Evolutionary conservation across 2,113 vertebrate genomes (phyloP).

Genomic region (Odocoileus virginianus): DNA sequence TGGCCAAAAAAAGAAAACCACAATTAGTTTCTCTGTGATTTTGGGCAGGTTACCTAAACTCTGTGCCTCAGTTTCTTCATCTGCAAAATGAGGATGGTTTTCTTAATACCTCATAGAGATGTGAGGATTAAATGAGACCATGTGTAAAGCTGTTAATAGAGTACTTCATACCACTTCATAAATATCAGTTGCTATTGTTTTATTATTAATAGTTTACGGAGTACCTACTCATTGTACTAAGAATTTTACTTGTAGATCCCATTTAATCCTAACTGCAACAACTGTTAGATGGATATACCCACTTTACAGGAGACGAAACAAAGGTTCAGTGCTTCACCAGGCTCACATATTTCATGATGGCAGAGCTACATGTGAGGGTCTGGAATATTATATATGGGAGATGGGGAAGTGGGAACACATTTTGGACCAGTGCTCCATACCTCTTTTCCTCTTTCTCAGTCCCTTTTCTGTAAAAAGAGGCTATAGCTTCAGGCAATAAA

Average conservation of each 20-base stretch:
- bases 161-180: neutral
- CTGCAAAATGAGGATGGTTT: neutral
- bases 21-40: neutral
- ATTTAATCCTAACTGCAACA: neutral
- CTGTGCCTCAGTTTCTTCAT: neutral
- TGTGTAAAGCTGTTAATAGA: neutral
- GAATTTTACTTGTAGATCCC: neutral
- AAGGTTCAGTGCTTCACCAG: neutral
- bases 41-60: neutral
- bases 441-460: neutral
- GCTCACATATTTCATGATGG: accelerated
- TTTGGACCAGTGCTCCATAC: neutral
- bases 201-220: neutral
- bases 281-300: neutral
- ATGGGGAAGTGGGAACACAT: neutral
- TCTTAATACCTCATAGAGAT: neutral
- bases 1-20: neutral
- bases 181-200: neutral
- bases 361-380: neutral
- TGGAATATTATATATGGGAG: neutral
- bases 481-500: neutral
- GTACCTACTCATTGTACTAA: neutral
- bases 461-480: neutral
- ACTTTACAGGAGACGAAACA: neutral
- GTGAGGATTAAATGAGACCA: neutral